Evolutionary conservation across 2,797 vertebrate species (phyloP), one percentile per base, ranked within the genome.

Genomic region (Eulemur albifrons): DNA sequence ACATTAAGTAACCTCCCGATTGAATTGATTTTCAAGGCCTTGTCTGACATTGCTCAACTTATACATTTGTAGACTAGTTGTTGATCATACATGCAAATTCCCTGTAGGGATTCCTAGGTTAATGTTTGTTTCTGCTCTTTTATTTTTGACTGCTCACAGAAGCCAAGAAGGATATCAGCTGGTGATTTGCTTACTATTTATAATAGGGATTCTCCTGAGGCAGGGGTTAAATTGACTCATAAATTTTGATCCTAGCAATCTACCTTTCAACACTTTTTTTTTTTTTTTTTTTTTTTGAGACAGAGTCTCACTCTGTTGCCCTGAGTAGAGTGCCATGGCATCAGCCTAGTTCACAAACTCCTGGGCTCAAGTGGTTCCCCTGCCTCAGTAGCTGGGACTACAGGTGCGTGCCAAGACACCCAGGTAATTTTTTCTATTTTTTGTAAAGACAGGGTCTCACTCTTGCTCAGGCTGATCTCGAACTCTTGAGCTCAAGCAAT

Each of bases 211-310:
- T 93, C 69, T 93, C 35, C 86, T 63, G 54, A 90, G 61, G 43
- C 43, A 90, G 9, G 17, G 17, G 57, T 83, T 88, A 89, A 75
- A 82, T 95, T 90, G 95, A 95, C 21, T 65, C 48, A 70, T 75
- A 59, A 83, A 25, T 84, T 90, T 48, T 54, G 21, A 76, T 63
- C 21, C 81, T 77, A 93, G 63, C 40, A 83, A 76, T 94, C 96
- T 94, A 86, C 59, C 15, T 89, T 77, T 48, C 14, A 18, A 27
- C 92, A 9, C 4, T 88, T 57, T 87, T 95, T 40, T 96, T 96
- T 93, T 59, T 57, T 95, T 92, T 70, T 40, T 67, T 0, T 67
- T 32, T 32, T 63, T 32, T 57, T 57, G 21, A 57, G 21, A 57
- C 20, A 57, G 21, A 57, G 21, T 57, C 54, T 23, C 54, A 57